A percentile compares a stretch with the other conserved stretches of the same genome.
Conservation (phyloP, 2,888 invertebrate species). For the Acanthopleura granulata region DNA sequence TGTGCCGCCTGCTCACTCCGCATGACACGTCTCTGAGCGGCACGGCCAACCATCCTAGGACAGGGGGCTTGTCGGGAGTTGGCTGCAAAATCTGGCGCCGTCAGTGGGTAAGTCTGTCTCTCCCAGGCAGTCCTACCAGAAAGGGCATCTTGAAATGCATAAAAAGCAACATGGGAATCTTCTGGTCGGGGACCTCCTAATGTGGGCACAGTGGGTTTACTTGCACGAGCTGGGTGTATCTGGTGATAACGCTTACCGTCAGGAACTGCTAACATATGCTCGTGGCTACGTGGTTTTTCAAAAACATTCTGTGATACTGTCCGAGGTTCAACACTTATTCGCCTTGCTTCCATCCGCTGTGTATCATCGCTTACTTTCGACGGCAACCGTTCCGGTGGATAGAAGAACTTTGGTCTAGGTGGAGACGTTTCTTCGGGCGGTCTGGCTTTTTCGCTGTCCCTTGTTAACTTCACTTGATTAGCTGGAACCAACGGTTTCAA, state of each 20-base stretch:
- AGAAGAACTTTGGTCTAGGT: background rate
- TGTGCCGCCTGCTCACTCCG: constrained; percentile 18
- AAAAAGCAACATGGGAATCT: background rate
- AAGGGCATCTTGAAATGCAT: background rate
- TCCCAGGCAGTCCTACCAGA: background rate
- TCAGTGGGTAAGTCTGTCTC: constrained; percentile 1
- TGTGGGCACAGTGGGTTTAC: background rate
- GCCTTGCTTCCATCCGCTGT: background rate
- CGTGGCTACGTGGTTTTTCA: background rate
- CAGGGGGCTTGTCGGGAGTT: background rate
- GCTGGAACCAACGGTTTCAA: background rate
- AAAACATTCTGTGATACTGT: background rate
- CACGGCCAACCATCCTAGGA: background rate
- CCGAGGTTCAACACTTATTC: background rate
- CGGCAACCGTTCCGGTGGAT: constrained; percentile 17
- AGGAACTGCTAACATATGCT: background rate
- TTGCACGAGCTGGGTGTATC: background rate
- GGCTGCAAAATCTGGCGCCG: background rate
- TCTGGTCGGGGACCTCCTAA: background rate
- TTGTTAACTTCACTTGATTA: no score
- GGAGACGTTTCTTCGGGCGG: background rate
- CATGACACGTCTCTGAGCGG: constrained; percentile 12
- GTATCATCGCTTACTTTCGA: background rate
- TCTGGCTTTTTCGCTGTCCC: background rate
- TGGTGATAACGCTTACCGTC: background rate